These are phyloP conservation scores for Echiichthys vipera DNA, from an alignment of 2,797 vertebrate species.

Conservation along the genomic window DNA sequence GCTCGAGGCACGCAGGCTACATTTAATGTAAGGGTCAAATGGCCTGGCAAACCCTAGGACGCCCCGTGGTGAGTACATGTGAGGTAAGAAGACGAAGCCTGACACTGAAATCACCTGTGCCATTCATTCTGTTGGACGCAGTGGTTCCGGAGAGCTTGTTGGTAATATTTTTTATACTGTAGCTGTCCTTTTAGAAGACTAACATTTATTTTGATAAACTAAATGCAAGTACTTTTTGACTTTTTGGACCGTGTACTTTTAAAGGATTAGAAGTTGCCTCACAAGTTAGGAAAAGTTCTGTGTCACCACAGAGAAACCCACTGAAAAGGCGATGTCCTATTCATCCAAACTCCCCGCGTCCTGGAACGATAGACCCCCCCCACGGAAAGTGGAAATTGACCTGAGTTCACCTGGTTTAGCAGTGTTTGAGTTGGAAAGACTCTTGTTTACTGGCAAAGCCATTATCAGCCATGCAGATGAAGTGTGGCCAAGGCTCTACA, in stretches of 20 bases:
- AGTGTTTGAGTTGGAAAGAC: conserved; percentile 89
- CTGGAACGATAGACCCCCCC: conserved; percentile 66
- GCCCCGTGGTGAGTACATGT: conserved; percentile 25
- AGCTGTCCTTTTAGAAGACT: too few species aligned
- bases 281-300: neutral
- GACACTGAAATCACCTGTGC: conserved; percentile 6
- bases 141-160: too few species aligned
- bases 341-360: conserved; percentile 69
- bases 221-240: neutral
- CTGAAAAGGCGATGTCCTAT: conserved; percentile 72
- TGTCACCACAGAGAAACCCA: neutral
- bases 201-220: too few species aligned
- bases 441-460: conserved; percentile 90
- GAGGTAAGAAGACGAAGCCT: conserved; percentile 14
- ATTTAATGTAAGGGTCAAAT: conserved; percentile 63
- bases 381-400: conserved; percentile 75
- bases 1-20: conserved; percentile 25
- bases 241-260: neutral
- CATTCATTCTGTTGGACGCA: neutral
- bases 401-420: conserved; percentile 88
- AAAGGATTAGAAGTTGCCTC: neutral
- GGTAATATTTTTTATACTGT: too few species aligned
- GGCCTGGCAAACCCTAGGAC: conserved; percentile 31
- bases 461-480: conserved; percentile 91
- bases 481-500: conserved; percentile 93